A percentile compares a stretch with the other conserved stretches of the same genome.
Conservation (phyloP, 2,797 vertebrate species). For the Telmatherina bonti region DNA sequence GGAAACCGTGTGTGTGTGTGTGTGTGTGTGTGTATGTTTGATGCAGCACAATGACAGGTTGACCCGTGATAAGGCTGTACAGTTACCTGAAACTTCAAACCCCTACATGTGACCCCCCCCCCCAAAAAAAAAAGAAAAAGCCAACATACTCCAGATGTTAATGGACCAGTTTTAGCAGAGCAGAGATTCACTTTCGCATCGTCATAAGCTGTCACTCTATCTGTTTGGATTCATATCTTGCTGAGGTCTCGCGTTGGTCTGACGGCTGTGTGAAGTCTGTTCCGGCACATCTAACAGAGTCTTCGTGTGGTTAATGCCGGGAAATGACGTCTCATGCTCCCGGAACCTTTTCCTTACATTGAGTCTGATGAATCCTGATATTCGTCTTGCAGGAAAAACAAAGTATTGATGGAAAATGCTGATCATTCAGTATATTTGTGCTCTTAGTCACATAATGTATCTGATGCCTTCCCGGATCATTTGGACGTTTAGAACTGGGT, state of each 20-base stretch:
- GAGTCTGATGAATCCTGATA: neutral
- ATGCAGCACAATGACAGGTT: constrained; percentile 31
- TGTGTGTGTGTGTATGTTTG: constrained; percentile 19
- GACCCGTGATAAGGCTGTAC: constrained; percentile 52
- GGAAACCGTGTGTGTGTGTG: constrained; percentile 60
- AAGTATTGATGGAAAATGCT: too few species aligned
- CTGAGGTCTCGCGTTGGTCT: neutral
- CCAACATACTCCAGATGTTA: neutral
- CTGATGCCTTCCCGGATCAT: neutral
- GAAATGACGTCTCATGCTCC: neutral
- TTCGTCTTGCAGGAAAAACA: neutral
- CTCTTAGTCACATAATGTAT: neutral
- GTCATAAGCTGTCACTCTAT: neutral
- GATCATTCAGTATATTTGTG: too few species aligned
- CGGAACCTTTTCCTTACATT: neutral
- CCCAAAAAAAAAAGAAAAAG: neutral
- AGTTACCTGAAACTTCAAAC: constrained; percentile 42
- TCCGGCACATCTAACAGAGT: too few species aligned
- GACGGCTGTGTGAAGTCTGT: neutral
- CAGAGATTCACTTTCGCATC: neutral
- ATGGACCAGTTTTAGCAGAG: neutral
- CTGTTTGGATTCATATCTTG: neutral
- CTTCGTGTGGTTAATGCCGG: neutral
- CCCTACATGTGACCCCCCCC: neutral
- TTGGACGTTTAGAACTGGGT: too few species aligned